Base-by-base conservation (phyloP, 2,888 invertebrate species). In the Sarcophaga subvicina region DNA sequence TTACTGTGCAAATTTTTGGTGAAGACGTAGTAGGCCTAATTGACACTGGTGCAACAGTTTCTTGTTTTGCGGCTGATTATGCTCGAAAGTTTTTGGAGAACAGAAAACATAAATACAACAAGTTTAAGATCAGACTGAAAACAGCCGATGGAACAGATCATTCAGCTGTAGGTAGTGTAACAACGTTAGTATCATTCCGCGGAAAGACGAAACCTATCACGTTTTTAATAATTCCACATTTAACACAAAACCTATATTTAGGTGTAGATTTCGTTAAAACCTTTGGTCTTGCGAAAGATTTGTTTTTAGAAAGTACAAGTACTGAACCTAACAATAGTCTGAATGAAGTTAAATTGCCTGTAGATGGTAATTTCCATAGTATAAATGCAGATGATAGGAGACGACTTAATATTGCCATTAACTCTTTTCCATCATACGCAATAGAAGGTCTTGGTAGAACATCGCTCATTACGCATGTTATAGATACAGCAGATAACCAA, bases 181-280 rank as follows among this genome's bases (percentile, higher is more conserved):
- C 14, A 2, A 45, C 62, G 4, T 14, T 2, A 12, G 10, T 78
- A 47, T 45, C 20, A 14, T 69, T 78, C 25, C 22, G 71, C n/a
- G 60, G 37, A 5, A 6, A 14, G n/a, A 22, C 73, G 12, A 45
- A 45, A 73, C 4, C 45, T 2, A n/a, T 73, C 6, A 62, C 20
- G 20, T 47, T 45, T 17, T 2, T 73, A 8, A 62, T 45, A 20
- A 14, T 63, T 12, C 63, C 73, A 8, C 10, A 72, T 10, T 66
- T 80, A 10, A 72, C 45, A 8, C 72, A 80, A 72, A 80, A 80
- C 20, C 20, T 80, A 17, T 80, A 80, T n/a, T 80, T 80, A 66
- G 72, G 80, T 1, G 71, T 54, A n/a, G 80, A 72, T 66, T 80
- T 80, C 22, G 72, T 80, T 3, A 12, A 22, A 14, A 10, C 63